Percentiles rank a stretch among this genome's conserved stretches.
Conservation (phyloP, 2,113 vertebrate genomes). For the Mirounga angustirostris region DNA sequence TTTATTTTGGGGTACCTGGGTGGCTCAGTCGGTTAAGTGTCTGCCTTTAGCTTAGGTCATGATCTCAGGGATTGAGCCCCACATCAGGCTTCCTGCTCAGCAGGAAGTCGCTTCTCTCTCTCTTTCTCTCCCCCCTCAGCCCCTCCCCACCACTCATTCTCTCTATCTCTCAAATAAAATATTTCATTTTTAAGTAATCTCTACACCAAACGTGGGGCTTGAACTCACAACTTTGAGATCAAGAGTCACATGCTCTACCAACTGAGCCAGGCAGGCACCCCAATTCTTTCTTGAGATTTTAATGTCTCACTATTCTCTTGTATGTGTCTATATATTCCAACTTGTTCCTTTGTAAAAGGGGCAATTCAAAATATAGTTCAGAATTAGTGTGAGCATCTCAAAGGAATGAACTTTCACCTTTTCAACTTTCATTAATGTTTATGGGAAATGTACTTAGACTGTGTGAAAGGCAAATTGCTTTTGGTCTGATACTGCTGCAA, state of each 20-base stretch:
- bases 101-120: too few species aligned
- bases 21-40: too few species aligned
- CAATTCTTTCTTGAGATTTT: constrained; percentile 17
- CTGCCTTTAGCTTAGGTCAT: too few species aligned
- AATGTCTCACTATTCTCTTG: neutral
- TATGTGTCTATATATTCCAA: neutral
- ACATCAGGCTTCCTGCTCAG: too few species aligned
- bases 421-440: neutral
- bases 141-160: too few species aligned
- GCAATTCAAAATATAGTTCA: constrained; percentile 37
- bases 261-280: neutral
- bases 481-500: neutral
- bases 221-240: neutral
- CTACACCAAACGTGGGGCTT: neutral
- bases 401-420: neutral
- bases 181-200: neutral
- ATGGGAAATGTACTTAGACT: neutral
- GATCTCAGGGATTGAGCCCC: too few species aligned
- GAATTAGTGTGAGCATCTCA: neutral
- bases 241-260: neutral
- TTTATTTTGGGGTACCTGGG: neutral
- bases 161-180: neutral
- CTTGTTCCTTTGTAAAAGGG: neutral
- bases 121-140: too few species aligned
- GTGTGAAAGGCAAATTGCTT: neutral